Base-by-base conservation (phyloP, 2,797 vertebrate species). In the Scyliorhinus canicula region DNA sequence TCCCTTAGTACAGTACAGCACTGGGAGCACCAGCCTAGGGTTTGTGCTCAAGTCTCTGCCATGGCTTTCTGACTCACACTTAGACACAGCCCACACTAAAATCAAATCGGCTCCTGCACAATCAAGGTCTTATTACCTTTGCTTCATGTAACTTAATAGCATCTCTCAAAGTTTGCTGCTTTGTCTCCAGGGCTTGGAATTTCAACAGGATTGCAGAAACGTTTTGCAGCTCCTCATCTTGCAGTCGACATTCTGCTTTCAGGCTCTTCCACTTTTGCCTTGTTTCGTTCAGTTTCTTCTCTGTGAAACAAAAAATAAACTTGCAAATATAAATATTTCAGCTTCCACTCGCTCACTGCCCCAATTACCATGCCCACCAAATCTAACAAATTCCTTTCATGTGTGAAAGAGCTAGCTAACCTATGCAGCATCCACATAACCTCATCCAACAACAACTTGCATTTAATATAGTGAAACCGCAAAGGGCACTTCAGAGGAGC, bases 191-290 rank as follows among this genome's bases (percentile, higher is more conserved):
- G 82, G 96, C 96, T 1, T 96, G 96, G 95, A 96, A 95, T 31
- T 50, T 95, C 28, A 96, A 95, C 95, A 96, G 95, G 44, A 97
- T 94, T 21, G 95, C 95, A 26, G 67, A 35, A 67, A 98, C 96
- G 86, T 96, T 95, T 3, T 4, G 71, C 95, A 97, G 97, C 1
- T 95, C 96, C 95, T 97, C 95, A 93, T 95, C 77, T n/a, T 74
- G 95, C 0, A 91, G 95, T 79, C 95, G 95, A 96, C 95, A 95
- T 55, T 96, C 95, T 6, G 40, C 95, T 96, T 98, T 98, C 95
- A 98, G 96, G 85, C 95, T 95, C 96, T 97, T 98, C 97, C 97
- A 97, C 60, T 96, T 71, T 28, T 94, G 93, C 65, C 65, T 94
- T 4, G 35, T 94, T 74, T 94, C 67, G 3, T 74, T 74, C 28